These are phyloP conservation scores for Drosophila novamexicana DNA, from an alignment of 1,140 invertebrate species.

Conservation along the genomic window DNA sequence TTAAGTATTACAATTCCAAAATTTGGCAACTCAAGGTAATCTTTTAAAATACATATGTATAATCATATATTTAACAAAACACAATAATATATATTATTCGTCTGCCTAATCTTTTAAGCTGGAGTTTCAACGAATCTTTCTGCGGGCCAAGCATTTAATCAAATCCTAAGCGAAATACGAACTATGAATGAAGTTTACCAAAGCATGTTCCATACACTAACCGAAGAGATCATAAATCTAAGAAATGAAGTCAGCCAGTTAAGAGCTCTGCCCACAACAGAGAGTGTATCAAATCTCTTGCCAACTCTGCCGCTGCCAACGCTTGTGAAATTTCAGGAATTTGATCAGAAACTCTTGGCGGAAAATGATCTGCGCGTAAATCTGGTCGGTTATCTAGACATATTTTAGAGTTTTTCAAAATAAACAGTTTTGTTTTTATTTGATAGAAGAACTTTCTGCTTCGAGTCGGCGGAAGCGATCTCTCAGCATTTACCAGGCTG, in stretches of 20 bases:
- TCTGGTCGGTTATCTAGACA: background rate
- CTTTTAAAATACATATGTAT: background rate
- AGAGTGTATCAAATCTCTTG: background rate
- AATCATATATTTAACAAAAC: background rate
- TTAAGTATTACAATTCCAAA: no score
- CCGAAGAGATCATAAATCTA: background rate
- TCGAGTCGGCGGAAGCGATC: background rate
- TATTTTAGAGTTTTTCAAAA: background rate
- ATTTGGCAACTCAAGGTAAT: background rate
- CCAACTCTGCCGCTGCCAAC: background rate
- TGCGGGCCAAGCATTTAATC: background rate
- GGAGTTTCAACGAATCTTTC: background rate
- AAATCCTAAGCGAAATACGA: background rate
- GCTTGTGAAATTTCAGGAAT: background rate
- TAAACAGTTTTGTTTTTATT: background rate
- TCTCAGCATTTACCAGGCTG: background rate
- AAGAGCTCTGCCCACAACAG: background rate
- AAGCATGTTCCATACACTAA: background rate
- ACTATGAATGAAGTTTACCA: background rate
- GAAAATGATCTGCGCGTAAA: background rate
- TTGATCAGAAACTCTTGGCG: background rate
- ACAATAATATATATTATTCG: background rate
- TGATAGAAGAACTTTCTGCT: background rate
- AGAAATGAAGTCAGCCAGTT: background rate
- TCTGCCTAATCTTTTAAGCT: background rate